Conservation (phyloP, 1,140 invertebrate species). For the Drosophila persimilis region DNA sequence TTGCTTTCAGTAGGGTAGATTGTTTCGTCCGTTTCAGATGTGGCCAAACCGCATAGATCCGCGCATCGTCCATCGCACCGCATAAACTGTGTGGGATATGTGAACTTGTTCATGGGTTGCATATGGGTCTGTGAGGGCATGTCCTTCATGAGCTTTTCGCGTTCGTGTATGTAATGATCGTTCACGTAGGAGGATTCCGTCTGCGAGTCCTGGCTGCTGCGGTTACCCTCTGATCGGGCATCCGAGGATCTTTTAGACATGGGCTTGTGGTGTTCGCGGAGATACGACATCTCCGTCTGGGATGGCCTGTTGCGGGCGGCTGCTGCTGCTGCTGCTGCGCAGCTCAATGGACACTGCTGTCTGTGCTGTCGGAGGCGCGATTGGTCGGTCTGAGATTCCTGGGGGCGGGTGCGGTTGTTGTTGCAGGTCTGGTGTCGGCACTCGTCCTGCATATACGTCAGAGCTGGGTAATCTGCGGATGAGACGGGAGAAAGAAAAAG, state of each 20-base stretch:
- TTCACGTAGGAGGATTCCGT: slow-evolving; percentile 7
- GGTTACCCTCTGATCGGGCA: neutral
- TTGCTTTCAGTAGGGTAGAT: too few relatives aligned
- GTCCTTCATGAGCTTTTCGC: neutral
- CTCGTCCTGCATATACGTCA: slow-evolving; percentile 65
- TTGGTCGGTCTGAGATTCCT: slow-evolving; percentile 48
- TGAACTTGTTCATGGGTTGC: too few relatives aligned
- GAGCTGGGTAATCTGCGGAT: slow-evolving; percentile 57
- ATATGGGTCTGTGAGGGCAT: slow-evolving; percentile 9
- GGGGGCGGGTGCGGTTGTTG: slow-evolving; percentile 21
- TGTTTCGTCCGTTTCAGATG: too few relatives aligned
- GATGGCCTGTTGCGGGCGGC: slow-evolving; percentile 22
- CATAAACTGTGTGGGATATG: too few relatives aligned
- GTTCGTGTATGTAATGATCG: slow-evolving; percentile 9
- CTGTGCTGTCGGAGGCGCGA: slow-evolving; percentile 45
- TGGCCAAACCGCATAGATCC: too few relatives aligned
- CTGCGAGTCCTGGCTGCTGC: slow-evolving; percentile 3
- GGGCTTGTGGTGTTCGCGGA: slow-evolving; percentile 13
- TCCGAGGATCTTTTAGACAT: neutral
- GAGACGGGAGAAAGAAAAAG: slow-evolving; percentile 2
- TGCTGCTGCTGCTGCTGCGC: neutral
- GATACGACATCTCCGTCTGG: slow-evolving; percentile 49
- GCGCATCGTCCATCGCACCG: too few relatives aligned
- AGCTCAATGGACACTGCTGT: neutral
- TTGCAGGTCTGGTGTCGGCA: slow-evolving; percentile 28